Percentiles rank a stretch among this genome's conserved stretches.
phyloP scores from a whole-genome alignment of 2,797 vertebrate genomes.

The Parambassis ranga region DNA sequence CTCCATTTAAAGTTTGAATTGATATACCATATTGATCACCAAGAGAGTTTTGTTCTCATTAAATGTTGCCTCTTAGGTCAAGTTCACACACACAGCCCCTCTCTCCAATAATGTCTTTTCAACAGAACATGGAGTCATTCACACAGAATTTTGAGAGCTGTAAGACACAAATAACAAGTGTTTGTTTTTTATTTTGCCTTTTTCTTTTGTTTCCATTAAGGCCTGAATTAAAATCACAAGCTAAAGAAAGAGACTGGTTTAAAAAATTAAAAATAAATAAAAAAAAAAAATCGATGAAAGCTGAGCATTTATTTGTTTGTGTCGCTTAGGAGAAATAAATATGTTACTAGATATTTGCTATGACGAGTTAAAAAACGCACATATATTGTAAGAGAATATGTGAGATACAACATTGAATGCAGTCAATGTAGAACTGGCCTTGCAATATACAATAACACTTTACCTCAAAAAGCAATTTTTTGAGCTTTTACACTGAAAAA shows the following conservation, averaged over 20 bases:
- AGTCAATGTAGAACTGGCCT: background rate
- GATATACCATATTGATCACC: conserved; percentile 72
- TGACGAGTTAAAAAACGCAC: no score
- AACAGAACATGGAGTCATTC: conserved; percentile 41
- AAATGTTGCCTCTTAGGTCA: conserved; percentile 67
- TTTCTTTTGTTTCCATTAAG: conserved; percentile 28
- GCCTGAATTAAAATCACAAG: conserved; percentile 33
- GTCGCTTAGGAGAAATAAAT: conserved; percentile 4
- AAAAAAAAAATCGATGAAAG: conserved; percentile 20
- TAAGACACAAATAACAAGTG: conserved; percentile 47
- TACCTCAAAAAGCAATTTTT: background rate
- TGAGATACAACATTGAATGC: background rate
- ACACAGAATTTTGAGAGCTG: conserved; percentile 43
- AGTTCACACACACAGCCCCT: conserved; percentile 53
- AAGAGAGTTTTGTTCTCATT: conserved; percentile 70
- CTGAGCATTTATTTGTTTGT: conserved; percentile 16
- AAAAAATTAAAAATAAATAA: no score
- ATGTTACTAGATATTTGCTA: no score
- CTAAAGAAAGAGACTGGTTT: conserved; percentile 12
- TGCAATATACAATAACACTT: no score
- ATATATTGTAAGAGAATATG: background rate
- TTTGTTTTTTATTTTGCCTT: conserved; percentile 42
- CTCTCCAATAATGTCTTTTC: conserved; percentile 53
- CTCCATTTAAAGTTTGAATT: conserved; percentile 73
- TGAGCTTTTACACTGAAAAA: background rate